These are phyloP conservation scores for Cerceris ruficornis DNA, from an alignment of 2,888 invertebrate genomes.

Conservation along the genomic window DNA sequence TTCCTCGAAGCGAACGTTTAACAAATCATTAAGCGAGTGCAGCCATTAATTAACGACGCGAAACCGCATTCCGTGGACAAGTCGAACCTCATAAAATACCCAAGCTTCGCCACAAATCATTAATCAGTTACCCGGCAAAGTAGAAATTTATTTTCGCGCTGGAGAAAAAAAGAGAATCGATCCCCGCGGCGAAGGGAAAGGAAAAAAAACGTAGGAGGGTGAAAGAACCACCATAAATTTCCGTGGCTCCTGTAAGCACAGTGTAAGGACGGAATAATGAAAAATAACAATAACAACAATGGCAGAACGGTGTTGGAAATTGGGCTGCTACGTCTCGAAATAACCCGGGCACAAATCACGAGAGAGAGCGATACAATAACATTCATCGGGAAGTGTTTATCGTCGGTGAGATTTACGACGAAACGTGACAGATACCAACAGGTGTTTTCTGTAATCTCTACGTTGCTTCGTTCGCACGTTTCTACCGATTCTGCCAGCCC, in stretches of 20 bases:
- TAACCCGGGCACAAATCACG: conserved; percentile 23
- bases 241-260: neutral
- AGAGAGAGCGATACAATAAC: conserved; percentile 30
- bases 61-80: too few relatives aligned
- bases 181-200: neutral
- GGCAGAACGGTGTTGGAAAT: conserved; percentile 1
- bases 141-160: neutral
- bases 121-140: neutral
- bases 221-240: conserved; percentile 4
- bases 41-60: too few relatives aligned
- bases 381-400: conserved; percentile 19
- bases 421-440: conserved; percentile 50
- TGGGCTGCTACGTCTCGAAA: conserved; percentile 16
- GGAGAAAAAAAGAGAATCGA: neutral
- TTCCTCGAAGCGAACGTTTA: too few relatives aligned
- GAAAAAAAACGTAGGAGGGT: neutral
- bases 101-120: too few relatives aligned
- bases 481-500: conserved; percentile 35
- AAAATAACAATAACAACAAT: neutral
- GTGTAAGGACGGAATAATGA: neutral
- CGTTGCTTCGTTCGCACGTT: conserved; percentile 54
- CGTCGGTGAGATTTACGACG: conserved; percentile 51
- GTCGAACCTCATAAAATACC: too few relatives aligned
- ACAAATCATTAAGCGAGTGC: too few relatives aligned
- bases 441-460: conserved; percentile 51